Conservation (phyloP, 2,888 invertebrate species). For the Scaptomyza tumidula region DNA sequence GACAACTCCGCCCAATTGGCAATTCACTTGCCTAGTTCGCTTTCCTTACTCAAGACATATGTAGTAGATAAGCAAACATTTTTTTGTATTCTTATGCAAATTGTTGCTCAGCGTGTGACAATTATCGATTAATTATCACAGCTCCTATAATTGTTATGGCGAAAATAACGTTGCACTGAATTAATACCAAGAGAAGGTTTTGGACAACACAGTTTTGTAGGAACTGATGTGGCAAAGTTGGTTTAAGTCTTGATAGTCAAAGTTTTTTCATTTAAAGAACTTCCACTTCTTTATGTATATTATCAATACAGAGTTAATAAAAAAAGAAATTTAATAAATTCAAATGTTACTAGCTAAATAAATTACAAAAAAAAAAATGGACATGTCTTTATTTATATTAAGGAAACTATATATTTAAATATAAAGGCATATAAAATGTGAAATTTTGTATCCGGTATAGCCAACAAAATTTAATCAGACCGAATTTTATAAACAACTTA, state of each 20-base stretch:
- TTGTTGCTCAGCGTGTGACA: conserved; percentile 1
- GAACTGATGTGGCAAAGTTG: not conserved
- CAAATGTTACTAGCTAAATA: too few relatives aligned
- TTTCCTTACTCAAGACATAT: conserved; percentile 10
- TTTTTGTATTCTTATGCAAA: conserved; percentile 2
- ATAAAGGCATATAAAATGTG: too few relatives aligned
- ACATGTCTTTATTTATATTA: too few relatives aligned
- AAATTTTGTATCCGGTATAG: too few relatives aligned
- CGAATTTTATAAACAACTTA: too few relatives aligned
- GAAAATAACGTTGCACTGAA: conserved; percentile 1
- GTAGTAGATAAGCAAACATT: conserved; percentile 13
- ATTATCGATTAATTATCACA: conserved; percentile 30
- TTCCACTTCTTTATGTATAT: too few relatives aligned
- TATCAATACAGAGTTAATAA: too few relatives aligned
- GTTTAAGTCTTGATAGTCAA: not conserved
- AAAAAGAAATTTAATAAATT: too few relatives aligned
- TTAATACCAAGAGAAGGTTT: not conserved
- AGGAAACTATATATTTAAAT: too few relatives aligned
- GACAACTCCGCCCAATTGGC: conserved; percentile 13
- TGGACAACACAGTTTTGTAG: not conserved
- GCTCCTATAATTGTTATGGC: not conserved
- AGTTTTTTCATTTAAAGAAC: not conserved
- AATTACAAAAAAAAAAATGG: too few relatives aligned
- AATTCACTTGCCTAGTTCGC: conserved; percentile 1
- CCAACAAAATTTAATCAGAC: too few relatives aligned